Conservation (phyloP, 2,113 vertebrate species). For the Oryzias woworae region DNA sequence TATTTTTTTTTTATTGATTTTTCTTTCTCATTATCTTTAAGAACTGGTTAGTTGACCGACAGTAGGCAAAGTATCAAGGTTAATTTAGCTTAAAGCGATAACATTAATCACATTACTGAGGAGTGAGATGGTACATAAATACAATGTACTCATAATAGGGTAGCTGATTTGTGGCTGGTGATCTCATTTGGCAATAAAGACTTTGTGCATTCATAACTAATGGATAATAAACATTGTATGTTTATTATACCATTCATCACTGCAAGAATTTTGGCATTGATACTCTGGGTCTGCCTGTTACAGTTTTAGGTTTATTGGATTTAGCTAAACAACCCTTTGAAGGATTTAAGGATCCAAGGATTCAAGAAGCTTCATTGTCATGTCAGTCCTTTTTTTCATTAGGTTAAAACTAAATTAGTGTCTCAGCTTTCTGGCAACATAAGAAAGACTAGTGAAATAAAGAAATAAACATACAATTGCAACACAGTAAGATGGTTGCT, state of each 20-base stretch:
- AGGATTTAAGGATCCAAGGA: background rate
- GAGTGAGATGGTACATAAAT: conserved; percentile 31
- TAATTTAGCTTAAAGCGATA: conserved; percentile 21
- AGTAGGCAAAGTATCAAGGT: conserved; percentile 21
- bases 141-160: conserved; percentile 31
- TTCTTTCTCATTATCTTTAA: background rate
- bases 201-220: conserved; percentile 42
- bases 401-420: too few relatives aligned
- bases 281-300: conserved; percentile 4
- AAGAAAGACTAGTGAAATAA: too few relatives aligned
- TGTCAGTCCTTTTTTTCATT: too few relatives aligned
- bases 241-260: conserved; percentile 46
- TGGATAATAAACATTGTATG: conserved; percentile 35
- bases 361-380: too few relatives aligned
- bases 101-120: conserved; percentile 43
- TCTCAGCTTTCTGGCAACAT: too few relatives aligned
- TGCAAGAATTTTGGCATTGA: conserved; percentile 17
- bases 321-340: conserved; percentile 4
- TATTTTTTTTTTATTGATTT: background rate
- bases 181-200: conserved; percentile 23
- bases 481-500: too few relatives aligned
- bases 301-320: conserved; percentile 6
- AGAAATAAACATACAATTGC: too few relatives aligned
- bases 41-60: conserved; percentile 26
- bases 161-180: conserved; percentile 27